A percentile compares a stretch with the other conserved stretches of the same genome.
phyloP scores from a whole-genome alignment of 2,797 vertebrate species.

The Apogon hyalosoma region DNA sequence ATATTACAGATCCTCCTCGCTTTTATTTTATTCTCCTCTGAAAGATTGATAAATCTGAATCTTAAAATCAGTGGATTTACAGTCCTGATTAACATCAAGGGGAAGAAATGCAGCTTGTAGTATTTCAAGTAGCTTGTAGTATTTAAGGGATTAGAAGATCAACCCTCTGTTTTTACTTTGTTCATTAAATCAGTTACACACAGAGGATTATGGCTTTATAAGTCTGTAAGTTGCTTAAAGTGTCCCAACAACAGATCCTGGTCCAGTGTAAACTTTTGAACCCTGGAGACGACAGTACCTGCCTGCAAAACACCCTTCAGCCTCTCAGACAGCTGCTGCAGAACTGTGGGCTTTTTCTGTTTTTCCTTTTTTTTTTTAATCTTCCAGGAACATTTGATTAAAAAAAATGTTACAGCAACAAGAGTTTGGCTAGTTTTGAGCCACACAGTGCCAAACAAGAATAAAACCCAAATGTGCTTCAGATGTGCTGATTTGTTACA shows the following conservation, averaged over 20 bases:
- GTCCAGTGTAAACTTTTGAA: constrained; percentile 72
- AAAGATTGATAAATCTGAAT: constrained; percentile 58
- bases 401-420: neutral
- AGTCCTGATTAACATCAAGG: constrained; percentile 67
- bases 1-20: constrained; percentile 60
- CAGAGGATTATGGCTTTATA: constrained; percentile 69
- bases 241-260: constrained; percentile 55
- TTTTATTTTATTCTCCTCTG: constrained; percentile 56
- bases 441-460: too few species aligned
- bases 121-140: constrained; percentile 64
- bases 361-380: neutral
- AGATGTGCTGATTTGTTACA: neutral
- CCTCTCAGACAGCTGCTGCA: constrained; percentile 1
- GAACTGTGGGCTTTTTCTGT: neutral
- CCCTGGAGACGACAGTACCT: constrained; percentile 41
- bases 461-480: too few species aligned
- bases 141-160: constrained; percentile 67
- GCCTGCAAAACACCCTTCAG: constrained; percentile 12
- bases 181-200: constrained; percentile 82
- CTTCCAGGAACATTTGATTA: neutral
- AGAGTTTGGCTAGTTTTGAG: neutral
- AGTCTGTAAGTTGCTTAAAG: constrained; percentile 69
- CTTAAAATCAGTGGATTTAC: constrained; percentile 58
- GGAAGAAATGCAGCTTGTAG: constrained; percentile 29
- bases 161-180: constrained; percentile 73